A percentile compares a stretch with the other conserved stretches of the same genome.
phyloP scores from a whole-genome alignment of 2,113 vertebrate species.

The Rallus limicola region DNA sequence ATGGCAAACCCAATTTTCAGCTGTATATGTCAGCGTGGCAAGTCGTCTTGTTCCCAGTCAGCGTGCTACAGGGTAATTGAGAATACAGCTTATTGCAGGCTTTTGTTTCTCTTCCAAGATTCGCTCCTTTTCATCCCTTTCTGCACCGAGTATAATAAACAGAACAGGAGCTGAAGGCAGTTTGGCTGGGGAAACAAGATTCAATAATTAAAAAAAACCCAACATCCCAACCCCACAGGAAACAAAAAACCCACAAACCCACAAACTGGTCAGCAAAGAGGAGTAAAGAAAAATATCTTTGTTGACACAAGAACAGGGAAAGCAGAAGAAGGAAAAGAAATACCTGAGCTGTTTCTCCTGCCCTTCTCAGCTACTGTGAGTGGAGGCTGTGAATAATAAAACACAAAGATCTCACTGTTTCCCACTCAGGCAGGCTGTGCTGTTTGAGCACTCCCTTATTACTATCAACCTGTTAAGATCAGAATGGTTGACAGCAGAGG shows the following conservation, averaged over 20 bases:
- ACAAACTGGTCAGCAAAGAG: not conserved
- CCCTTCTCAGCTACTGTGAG: not conserved
- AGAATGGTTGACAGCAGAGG: not conserved
- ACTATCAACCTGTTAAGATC: not conserved
- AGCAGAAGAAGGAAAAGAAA: not conserved
- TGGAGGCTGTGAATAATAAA: not conserved
- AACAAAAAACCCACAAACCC: not conserved
- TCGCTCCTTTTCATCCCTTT: constrained; percentile 22
- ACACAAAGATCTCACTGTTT: not conserved
- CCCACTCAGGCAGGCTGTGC: fast-evolving
- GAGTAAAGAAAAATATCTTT: not conserved
- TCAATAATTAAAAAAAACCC: not conserved
- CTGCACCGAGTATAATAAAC: constrained; percentile 40
- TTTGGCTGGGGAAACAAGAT: constrained; percentile 28
- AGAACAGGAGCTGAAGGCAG: constrained; percentile 40
- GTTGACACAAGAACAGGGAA: not conserved
- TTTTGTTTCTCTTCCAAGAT: constrained; percentile 57
- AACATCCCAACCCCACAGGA: not conserved
- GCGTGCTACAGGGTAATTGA: constrained; percentile 37
- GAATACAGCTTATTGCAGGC: constrained; percentile 42
- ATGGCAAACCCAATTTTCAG: constrained; percentile 35
- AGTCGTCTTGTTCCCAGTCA: constrained; percentile 24
- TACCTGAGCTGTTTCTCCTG: not conserved
- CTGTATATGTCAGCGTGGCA: constrained; percentile 15
- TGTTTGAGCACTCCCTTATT: not conserved